Percentiles rank a stretch among this genome's conserved stretches.
phyloP scores from a whole-genome alignment of 2,113 vertebrate genomes.

The Jacana jacana region DNA sequence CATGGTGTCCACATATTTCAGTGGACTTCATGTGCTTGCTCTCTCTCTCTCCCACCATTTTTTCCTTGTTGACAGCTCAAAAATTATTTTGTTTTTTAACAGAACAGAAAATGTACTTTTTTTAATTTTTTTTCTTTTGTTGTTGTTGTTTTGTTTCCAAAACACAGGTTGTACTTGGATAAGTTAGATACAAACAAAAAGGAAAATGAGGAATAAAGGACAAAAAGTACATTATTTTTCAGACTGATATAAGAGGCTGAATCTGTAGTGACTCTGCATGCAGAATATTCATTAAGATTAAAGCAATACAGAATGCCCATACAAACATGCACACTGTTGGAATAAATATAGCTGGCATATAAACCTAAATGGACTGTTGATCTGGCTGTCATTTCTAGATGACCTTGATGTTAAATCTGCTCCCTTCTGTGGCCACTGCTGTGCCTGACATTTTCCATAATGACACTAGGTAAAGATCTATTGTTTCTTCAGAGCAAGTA shows the following conservation, averaged over 20 bases:
- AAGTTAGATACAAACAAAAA: background rate
- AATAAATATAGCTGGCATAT: conserved; percentile 28
- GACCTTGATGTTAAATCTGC: conserved; percentile 56
- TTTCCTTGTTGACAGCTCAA: background rate
- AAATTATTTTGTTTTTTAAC: background rate
- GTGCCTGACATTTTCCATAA: conserved; percentile 49
- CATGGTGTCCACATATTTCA: background rate
- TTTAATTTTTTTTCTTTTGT: too few relatives aligned
- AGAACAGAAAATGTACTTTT: background rate
- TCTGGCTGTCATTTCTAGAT: conserved; percentile 21
- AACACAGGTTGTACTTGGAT: background rate
- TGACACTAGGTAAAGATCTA: conserved; percentile 32
- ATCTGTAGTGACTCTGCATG: conserved; percentile 9
- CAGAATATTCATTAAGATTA: conserved; percentile 16
- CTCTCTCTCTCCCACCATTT: background rate
- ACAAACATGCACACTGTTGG: background rate
- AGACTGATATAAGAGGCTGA: background rate
- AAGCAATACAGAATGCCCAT: background rate
- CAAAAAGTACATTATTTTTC: background rate
- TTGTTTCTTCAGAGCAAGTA: conserved; percentile 23
- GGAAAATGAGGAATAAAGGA: background rate
- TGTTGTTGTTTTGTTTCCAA: too few relatives aligned
- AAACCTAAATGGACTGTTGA: conserved; percentile 21
- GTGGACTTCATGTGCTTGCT: background rate
- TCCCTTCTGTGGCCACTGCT: conserved; percentile 1